Percentiles rank a stretch among this genome's conserved stretches.
These are phyloP conservation scores for Synodontis membranacea DNA, from an alignment of 2,113 vertebrate genomes.

Conservation along the genomic window DNA sequence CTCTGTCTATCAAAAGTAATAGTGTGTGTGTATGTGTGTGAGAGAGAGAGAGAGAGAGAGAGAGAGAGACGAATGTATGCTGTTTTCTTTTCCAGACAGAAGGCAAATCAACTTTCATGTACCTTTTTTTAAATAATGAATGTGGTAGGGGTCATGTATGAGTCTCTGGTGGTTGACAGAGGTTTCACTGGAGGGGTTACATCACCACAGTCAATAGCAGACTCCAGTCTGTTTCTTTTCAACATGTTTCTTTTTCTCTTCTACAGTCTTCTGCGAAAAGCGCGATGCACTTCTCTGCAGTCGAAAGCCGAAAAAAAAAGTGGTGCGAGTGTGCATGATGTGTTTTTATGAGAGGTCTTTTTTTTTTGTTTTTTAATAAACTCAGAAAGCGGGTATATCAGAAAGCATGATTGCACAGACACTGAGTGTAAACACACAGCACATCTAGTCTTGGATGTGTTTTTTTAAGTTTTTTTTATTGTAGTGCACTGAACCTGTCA, in stretches of 20 bases:
- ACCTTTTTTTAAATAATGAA: not conserved
- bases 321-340: not conserved
- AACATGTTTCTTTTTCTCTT: not conserved
- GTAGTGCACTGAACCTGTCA: not conserved
- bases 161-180: not conserved
- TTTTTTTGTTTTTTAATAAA: not conserved
- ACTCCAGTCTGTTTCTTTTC: not conserved
- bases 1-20: not conserved
- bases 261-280: not conserved
- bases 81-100: not conserved
- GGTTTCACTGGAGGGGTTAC: not conserved
- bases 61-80: not conserved
- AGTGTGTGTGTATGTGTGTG: not conserved
- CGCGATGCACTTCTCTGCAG: not conserved
- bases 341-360: not conserved
- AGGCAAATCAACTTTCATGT: conserved; percentile 9
- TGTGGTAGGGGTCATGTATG: not conserved
- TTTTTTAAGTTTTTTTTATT: not conserved
- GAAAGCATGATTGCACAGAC: not conserved
- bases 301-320: not conserved
- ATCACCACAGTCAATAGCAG: not conserved
- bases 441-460: not conserved
- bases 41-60: not conserved
- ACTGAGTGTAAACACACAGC: not conserved
- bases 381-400: not conserved